Base-by-base conservation (phyloP, 2,113 vertebrate species). In the Stigmatopora argus region DNA sequence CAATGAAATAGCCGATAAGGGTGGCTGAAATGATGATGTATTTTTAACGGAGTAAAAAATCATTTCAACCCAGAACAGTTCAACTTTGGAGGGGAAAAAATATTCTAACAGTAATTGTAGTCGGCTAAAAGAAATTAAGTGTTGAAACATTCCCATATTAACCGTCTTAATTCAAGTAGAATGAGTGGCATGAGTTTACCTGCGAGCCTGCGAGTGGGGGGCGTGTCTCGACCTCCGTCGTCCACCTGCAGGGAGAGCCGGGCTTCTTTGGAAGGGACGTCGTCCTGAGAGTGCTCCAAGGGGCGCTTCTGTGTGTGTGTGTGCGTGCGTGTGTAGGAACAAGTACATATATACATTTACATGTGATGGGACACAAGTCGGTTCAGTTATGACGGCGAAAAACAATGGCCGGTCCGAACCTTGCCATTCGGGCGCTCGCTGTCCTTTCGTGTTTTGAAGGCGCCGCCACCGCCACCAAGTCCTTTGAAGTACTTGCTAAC, bases 401-500 rank as follows among this genome's bases (percentile, higher is more conserved):
- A 6, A 31, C 14, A 23, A 13, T 56, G 14, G 2, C 5, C 48
- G 18, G n/a, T 8, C 18, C 79, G 78, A 67, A 90, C 89, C 83
- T 90, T 85, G 59, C 74, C 60, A 71, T 73, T 70, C 21, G 44
- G 45, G 19, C 49, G 47, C 46, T 61, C n/a, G 13, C 5, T 21
- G 14, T 34, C 23, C 34, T 13, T 34, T 52, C n/a, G 47, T 1
- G 45, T 18, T 64, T 64, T 52, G 19, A 41, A 6, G 11, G 41
- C 19, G 11, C 60, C 41, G 17, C 17, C 56, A 64, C 62, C 63
- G 71, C 81, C 66, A 63, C 62, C 81, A 52, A 41, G 0, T 14
- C 72, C 76, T 26, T 68, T 73, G 21, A 92, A 92, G 79, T 94
- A 96, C 56, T 83, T 88, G 85, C 94, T 96, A 0, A 94, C 85